These are phyloP conservation scores for Drosophila miranda DNA, from an alignment of 1,140 invertebrate species.

Conservation along the genomic window DNA sequence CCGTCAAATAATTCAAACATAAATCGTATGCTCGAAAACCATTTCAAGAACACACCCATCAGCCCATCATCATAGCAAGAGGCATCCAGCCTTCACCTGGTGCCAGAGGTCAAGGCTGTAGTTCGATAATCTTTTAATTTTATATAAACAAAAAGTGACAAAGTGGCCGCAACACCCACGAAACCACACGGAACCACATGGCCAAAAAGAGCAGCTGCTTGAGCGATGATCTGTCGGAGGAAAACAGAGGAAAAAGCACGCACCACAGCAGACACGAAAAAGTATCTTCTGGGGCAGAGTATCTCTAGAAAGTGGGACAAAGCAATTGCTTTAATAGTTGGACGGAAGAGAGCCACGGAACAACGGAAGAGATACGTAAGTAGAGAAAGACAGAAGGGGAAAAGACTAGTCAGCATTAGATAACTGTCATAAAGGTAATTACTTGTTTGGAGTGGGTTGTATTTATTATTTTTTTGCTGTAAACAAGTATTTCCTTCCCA, in stretches of 20 bases:
- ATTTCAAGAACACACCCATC: constrained; percentile 13
- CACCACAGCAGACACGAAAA: constrained; percentile 13
- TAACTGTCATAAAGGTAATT: constrained; percentile 63
- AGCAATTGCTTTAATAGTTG: constrained; percentile 69
- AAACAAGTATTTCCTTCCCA: no score
- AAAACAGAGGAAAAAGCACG: constrained; percentile 8
- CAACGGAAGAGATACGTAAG: constrained; percentile 29
- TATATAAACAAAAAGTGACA: constrained; percentile 8
- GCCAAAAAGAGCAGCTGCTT: constrained; percentile 5
- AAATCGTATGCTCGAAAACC: no score
- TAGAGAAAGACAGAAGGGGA: constrained; percentile 7
- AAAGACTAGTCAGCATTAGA: constrained; percentile 35
- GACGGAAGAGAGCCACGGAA: neutral
- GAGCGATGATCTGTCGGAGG: constrained; percentile 44
- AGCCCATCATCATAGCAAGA: neutral
- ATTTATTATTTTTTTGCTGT: no score
- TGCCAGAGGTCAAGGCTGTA: constrained; percentile 30
- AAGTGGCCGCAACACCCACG: no score
- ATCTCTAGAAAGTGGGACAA: constrained; percentile 61
- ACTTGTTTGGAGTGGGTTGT: constrained; percentile 2
- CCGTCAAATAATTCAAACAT: no score
- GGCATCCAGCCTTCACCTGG: constrained; percentile 25
- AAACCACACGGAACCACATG: no score
- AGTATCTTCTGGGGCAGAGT: constrained; percentile 30
- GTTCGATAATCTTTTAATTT: constrained; percentile 11